These are phyloP conservation scores for Chloebia gouldiae DNA, from an alignment of 2,113 vertebrate species.

Conservation along the genomic window DNA sequence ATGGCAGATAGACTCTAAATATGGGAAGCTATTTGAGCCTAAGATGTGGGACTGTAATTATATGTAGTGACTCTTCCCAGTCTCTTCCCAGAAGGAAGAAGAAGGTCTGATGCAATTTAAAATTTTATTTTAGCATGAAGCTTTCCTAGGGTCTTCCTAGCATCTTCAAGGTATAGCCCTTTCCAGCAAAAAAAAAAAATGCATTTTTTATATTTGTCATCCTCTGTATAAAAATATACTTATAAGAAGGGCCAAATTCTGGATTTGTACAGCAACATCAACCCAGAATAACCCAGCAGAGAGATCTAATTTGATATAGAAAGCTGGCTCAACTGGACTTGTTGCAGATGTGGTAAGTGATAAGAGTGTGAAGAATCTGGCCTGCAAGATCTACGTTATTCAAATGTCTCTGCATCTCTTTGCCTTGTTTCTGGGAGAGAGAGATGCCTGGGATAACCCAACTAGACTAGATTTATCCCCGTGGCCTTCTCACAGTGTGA, in stretches of 20 bases:
- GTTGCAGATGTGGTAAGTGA: background rate
- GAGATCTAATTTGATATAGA: background rate
- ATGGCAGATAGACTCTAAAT: background rate
- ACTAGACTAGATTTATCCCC: background rate
- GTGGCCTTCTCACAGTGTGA: fast-evolving
- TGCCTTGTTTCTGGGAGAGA: background rate
- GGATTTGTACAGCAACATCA: background rate
- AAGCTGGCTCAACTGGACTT: background rate
- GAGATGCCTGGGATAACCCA: background rate
- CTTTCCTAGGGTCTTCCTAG: background rate
- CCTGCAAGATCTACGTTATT: fast-evolving
- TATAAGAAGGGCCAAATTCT: background rate
- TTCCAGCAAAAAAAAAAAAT: background rate
- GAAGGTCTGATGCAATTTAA: background rate
- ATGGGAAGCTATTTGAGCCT: background rate
- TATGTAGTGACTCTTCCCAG: background rate
- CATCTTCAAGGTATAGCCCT: background rate
- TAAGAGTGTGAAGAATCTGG: background rate
- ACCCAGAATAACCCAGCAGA: background rate
- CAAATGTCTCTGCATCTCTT: fast-evolving
- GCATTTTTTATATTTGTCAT: background rate
- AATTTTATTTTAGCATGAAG: background rate
- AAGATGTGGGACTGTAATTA: background rate
- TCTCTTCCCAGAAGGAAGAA: background rate
- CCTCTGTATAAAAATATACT: background rate